These are phyloP conservation scores for Nebria ingens DNA, from an alignment of 1,140 invertebrate genomes.

Conservation along the genomic window DNA sequence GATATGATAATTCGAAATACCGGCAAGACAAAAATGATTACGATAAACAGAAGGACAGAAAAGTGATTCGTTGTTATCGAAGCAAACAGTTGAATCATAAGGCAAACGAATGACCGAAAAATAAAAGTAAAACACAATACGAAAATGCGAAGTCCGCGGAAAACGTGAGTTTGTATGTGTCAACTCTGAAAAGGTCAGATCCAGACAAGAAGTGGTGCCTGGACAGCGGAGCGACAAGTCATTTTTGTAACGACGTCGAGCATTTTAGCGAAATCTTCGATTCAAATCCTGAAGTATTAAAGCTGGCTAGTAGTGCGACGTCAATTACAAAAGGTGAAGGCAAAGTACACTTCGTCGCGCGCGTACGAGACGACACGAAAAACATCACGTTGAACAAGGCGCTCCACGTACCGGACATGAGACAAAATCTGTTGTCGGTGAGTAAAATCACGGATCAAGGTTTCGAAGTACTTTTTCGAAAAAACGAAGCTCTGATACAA, in stretches of 20 bases:
- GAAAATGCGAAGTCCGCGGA: too few relatives aligned
- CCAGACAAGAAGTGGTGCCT: not conserved
- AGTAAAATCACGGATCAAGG: not conserved
- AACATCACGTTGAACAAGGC: not conserved
- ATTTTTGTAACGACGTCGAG: not conserved
- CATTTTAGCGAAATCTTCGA: not conserved
- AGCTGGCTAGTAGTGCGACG: not conserved
- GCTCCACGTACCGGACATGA: not conserved
- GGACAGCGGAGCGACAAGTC: not conserved
- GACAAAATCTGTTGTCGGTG: not conserved
- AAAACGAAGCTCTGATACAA: not conserved
- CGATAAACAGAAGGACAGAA: too few relatives aligned
- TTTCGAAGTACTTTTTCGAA: not conserved
- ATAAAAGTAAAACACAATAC: too few relatives aligned
- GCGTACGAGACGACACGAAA: not conserved
- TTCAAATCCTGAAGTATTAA: not conserved
- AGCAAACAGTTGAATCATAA: too few relatives aligned
- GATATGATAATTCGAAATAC: too few relatives aligned
- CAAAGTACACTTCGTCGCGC: not conserved
- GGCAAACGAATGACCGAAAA: too few relatives aligned
- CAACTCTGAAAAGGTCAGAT: not conserved
- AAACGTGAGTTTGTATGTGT: too few relatives aligned
- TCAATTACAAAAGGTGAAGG: not conserved
- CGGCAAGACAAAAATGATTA: too few relatives aligned
- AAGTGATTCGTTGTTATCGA: too few relatives aligned